Base-by-base conservation (phyloP, 1,140 invertebrate species). In the Phenacoccus solenopsis region DNA sequence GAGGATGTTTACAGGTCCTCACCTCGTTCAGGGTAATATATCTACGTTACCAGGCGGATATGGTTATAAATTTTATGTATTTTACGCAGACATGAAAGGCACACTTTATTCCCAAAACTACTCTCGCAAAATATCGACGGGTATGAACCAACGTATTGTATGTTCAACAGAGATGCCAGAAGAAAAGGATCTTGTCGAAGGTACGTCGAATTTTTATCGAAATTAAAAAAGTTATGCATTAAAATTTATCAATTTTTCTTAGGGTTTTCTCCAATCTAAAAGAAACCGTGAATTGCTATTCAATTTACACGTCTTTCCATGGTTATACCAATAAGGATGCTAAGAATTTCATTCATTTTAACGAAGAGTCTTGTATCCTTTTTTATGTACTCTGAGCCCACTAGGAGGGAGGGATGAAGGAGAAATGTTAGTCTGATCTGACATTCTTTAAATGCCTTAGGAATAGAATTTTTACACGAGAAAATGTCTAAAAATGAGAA, bases 81-180 rank as follows among this genome's bases (percentile, higher is more conserved):
- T 69, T 22, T 64, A 72, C 70, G 76, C 76, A 89, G 90, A 76
- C 90, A 90, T 75, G 90, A 93, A 76, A 80, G 90, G 30, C 91
- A 94, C 78, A 86, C 92, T 28, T 86, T 96, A 1, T 90, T 96
- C 76, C 93, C 94, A 0, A 94, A 95, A 79, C 79, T 96, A n/a
- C 81, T 96, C 70, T 85, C 90, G 73, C 85, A 87, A 76, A 86
- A 90, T 76, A 86, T 91, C 10, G 89, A 93, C 72, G 94, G 96
- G 75, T 96, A 92, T 77, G 86, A 87, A 27, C 73, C 85, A 13
- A 82, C 82, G 49, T 90, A 92, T 78, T 93, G 92, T 20, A 89
- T 93, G 82, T 97, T 94, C 78, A 96, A 96, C 80, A 85, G 89
- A 35, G 93, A 96, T 80, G 82, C 86, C 1, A 83, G 86, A 27